phyloP scores from a whole-genome alignment of 1,140 invertebrate genomes.

The Drosophila rufa region DNA sequence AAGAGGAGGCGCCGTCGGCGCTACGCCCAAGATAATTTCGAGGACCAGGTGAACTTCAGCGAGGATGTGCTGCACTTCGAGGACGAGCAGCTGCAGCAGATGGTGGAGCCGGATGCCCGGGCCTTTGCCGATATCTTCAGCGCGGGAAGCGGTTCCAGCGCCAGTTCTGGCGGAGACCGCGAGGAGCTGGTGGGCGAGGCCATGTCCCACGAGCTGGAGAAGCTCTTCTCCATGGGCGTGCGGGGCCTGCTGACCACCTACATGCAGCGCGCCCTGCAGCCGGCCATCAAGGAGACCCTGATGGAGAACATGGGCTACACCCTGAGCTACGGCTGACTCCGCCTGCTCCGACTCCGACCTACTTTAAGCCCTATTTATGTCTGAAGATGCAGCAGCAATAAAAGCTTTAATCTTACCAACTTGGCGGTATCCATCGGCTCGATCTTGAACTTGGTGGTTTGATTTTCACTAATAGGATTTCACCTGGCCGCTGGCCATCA shows the following conservation, averaged over 20 bases:
- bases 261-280: constrained; percentile 92
- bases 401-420: constrained; percentile 78
- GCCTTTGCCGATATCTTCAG: constrained; percentile 79
- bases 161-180: constrained; percentile 19
- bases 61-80: constrained; percentile 78
- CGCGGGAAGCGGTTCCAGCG: constrained; percentile 7
- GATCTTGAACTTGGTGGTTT: constrained; percentile 57
- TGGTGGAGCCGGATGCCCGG: constrained; percentile 77
- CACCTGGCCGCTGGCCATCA: constrained; percentile 61
- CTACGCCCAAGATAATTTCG: constrained; percentile 12
- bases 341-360: neutral
- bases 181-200: constrained; percentile 86
- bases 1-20: constrained; percentile 58
- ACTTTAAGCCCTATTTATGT: constrained; percentile 49
- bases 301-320: constrained; percentile 95
- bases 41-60: constrained; percentile 83
- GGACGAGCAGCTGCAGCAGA: constrained; percentile 75
- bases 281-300: constrained; percentile 92
- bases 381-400: constrained; percentile 53
- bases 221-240: constrained; percentile 92
- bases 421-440: constrained; percentile 74
- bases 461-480: constrained; percentile 69
- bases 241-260: constrained; percentile 92
- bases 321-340: constrained; percentile 90
- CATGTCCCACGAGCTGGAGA: constrained; percentile 92